Conservation (phyloP, 2,888 invertebrate genomes). For the Agrochola circellaris region DNA sequence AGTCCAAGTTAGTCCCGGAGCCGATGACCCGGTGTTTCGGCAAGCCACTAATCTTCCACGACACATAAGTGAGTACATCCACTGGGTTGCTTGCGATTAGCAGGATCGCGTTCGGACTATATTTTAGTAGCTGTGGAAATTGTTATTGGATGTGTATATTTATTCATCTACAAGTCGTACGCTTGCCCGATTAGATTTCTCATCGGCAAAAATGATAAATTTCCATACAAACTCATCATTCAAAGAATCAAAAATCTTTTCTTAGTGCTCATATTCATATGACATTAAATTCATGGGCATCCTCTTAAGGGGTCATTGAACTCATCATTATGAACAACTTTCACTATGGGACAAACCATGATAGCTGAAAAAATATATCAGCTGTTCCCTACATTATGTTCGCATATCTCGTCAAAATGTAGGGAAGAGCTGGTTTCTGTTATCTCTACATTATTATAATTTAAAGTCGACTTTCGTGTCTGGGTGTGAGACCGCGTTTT, state of each 20-base stretch:
- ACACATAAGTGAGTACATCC: conserved; percentile 97
- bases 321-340: no score
- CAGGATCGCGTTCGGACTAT: conserved; percentile 96
- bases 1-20: conserved; percentile 98
- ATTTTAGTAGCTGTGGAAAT: conserved; percentile 91
- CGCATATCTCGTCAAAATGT: no score
- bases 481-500: no score
- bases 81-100: conserved; percentile 98
- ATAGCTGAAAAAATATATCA: no score
- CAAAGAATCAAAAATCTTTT: neutral
- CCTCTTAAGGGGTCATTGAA: no score
- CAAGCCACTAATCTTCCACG: conserved; percentile 98
- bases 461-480: no score
- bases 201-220: neutral
- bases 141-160: neutral
- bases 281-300: no score
- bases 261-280: neutral
- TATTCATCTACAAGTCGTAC: no score
- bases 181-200: neutral
- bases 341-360: no score
- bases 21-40: conserved; percentile 97
- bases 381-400: no score
- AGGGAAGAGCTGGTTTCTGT: no score
- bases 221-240: neutral
- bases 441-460: no score